Percentiles rank a stretch among this genome's conserved stretches.
phyloP scores from a whole-genome alignment of 64 coral and sea anemone genomes.

The Acropora tenuis region DNA sequence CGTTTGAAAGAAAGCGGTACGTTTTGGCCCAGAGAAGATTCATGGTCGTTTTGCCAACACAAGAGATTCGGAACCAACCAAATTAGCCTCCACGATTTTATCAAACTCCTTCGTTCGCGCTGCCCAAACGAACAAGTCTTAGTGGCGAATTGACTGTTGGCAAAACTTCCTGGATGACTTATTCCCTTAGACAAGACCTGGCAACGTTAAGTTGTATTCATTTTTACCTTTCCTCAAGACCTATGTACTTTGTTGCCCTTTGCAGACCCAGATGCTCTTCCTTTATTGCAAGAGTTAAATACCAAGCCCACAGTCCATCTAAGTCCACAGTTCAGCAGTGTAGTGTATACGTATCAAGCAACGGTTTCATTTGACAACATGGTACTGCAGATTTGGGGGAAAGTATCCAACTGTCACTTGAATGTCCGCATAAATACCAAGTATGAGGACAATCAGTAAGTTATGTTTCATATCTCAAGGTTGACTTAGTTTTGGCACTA shows the following conservation, averaged over 20 bases:
- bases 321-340: constrained; percentile 20
- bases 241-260: background rate
- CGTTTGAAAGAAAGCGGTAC: no score
- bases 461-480: background rate
- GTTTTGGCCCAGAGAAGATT: no score
- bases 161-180: no score
- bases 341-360: constrained; percentile 39
- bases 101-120: no score
- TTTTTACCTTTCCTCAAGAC: no score
- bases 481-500: background rate
- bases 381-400: constrained; percentile 51
- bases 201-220: no score
- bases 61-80: no score
- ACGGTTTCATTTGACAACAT: constrained; percentile 40
- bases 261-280: constrained; percentile 30
- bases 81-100: no score
- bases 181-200: no score
- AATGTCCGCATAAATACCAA: constrained; percentile 30
- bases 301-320: constrained; percentile 3
- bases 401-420: constrained; percentile 19
- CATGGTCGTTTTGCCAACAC: no score
- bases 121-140: no score
- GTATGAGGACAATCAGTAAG: constrained; percentile 7
- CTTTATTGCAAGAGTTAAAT: constrained; percentile 10
- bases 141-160: no score